Conservation (phyloP, 2,113 vertebrate species). For the Peucedramus taeniatus region DNA sequence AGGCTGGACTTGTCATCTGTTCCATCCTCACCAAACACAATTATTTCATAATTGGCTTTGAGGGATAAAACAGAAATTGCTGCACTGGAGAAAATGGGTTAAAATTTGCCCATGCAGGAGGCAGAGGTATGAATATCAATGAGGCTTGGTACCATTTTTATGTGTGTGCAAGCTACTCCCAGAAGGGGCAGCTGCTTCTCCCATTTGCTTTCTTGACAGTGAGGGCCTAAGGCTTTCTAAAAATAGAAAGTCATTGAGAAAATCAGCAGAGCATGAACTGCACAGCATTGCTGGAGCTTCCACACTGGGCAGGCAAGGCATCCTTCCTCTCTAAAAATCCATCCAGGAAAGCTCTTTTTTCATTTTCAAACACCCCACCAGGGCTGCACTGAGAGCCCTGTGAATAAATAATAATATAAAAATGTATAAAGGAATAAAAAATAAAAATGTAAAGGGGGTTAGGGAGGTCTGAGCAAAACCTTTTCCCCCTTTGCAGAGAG, state of each 20-base stretch:
- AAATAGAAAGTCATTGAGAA: conserved; percentile 73
- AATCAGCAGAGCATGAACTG: conserved; percentile 62
- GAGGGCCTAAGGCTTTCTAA: conserved; percentile 44
- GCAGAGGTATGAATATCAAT: conserved; percentile 28
- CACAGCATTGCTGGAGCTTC: conserved; percentile 41
- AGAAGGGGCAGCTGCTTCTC: conserved; percentile 57
- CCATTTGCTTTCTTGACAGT: conserved; percentile 61
- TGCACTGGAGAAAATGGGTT: conserved; percentile 21
- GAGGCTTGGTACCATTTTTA: background rate
- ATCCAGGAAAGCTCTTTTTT: background rate
- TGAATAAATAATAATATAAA: too few species aligned
- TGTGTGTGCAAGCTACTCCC: conserved; percentile 36
- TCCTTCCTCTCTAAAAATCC: background rate
- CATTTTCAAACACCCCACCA: background rate
- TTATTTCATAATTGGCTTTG: background rate
- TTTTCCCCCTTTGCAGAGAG: background rate
- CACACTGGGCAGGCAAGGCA: background rate
- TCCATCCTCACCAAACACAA: background rate
- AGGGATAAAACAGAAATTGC: background rate
- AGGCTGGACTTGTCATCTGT: background rate
- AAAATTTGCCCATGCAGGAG: background rate
- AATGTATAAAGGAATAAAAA: too few species aligned
- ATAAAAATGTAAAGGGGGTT: fast-evolving
- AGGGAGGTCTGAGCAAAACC: background rate
- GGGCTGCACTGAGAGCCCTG: background rate